These are phyloP conservation scores for Microtus pennsylvanicus DNA, from an alignment of 2,113 vertebrate genomes.

Conservation along the genomic window DNA sequence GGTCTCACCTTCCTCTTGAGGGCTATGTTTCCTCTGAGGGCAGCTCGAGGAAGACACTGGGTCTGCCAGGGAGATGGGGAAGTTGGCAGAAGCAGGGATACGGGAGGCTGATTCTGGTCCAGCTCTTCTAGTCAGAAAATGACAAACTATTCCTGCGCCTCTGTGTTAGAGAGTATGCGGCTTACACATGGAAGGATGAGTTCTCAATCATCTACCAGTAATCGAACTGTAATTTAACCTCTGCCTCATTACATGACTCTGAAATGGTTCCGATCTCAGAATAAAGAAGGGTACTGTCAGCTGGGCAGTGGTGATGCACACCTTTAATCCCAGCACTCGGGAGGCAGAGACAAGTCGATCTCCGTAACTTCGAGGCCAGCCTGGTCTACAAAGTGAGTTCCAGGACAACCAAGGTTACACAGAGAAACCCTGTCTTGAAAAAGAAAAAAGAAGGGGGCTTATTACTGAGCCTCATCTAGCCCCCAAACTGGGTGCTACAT, in stretches of 20 bases:
- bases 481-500: not conserved
- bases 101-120: not conserved
- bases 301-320: not conserved
- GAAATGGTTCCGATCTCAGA: not conserved
- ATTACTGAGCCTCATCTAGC: not conserved
- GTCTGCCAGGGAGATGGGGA: not conserved
- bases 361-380: not conserved
- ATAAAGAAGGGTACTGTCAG: not conserved
- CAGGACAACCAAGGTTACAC: not conserved
- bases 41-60: not conserved
- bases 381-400: not conserved
- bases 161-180: not conserved
- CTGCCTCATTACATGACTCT: not conserved
- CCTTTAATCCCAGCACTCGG: not conserved
- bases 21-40: not conserved
- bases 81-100: not conserved
- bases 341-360: not conserved
- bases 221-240: not conserved
- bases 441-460: not conserved
- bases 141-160: not conserved
- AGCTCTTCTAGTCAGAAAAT: not conserved
- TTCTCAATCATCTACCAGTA: not conserved
- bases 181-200: not conserved
- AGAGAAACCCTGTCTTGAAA: not conserved
- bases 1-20: not conserved